Base-by-base conservation (phyloP, 2,113 vertebrate species). In the Ginglymostoma cirratum region DNA sequence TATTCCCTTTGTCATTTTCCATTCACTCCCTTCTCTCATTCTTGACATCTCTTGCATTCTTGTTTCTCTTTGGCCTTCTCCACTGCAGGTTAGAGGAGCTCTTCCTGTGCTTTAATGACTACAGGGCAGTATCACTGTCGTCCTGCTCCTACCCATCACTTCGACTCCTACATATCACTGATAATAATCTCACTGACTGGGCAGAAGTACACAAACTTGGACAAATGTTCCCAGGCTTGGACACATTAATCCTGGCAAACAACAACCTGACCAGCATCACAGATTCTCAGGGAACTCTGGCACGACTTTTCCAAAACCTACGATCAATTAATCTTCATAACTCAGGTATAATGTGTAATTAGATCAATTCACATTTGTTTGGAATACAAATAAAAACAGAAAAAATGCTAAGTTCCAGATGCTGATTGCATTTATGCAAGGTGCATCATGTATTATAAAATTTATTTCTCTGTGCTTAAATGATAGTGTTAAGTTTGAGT, bases 21-120 rank as follows among this genome's bases (percentile, higher is more conserved):
- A 34, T 55, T 61, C 52, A 55, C 52, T 61, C 85, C 45, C 34
- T 95, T 69, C 42, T 69, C 67, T 72, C 42, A 66, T n/a, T 92
- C 21, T 38, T 92, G 61, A 38, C 30, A 52, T 92, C 55, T 66
- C 30, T 66, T 65, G 89, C 89, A 61, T n/a, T 66, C 24, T 52
- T 48, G 96, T 96, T 96, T 96, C 87, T 96, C 96, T 96, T 97
- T 66, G 78, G 42, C 96, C 89, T 52, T 55, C 52, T 66, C 55
- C 19, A 65, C 19, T 97, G 87, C 98, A 99, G 99, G 97, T 97
- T 99, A 97, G 98, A 98, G 98, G 99, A 99, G 97, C 98, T 99
- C 38, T 99, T 99, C 98, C 97, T 99, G 97, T 99, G 99, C 98
- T 98, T 99, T 98, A 99, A 99, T 0, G 98, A 98, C 97, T 99